Base-by-base conservation (phyloP, 35 echinoderm and acorn worm species). In the Stichopus chloronotus region DNA sequence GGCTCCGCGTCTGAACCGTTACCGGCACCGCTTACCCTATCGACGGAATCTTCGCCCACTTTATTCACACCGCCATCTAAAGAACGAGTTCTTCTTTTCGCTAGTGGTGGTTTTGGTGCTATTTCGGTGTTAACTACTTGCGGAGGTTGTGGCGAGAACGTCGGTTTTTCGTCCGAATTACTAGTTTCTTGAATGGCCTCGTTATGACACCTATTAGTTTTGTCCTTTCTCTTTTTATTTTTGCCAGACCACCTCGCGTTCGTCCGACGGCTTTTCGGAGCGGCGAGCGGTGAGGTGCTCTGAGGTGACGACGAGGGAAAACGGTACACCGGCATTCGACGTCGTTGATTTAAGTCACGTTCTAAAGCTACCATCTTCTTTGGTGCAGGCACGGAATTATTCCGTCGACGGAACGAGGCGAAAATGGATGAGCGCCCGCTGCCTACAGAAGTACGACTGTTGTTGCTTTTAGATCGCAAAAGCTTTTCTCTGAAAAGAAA, bases 301-400 rank as follows among this genome's bases (percentile, higher is more conserved):
- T 91, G 84, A 8, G 92, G 85, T 17, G 92, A 78, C 4, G 92
- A 93, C 11, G 94, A 86, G 9, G 94, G 88, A 76, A 92, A 95
- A n/a, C 94, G 90, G 85, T 95, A 95, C 0, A 95, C 94, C 55
- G 94, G 94, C 83, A 92, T 91, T 4, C 94, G 90, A 24, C 91
- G 83, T 20, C 94, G 63, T 89, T 95, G 94, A 9, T 92, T 95
- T 12, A 88, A 78, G 59, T 96, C 95, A 52, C 95, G 77, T 19
- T 96, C 95, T 78, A 94, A 52, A 4, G 95, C 95, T 91, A 91
- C 91, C 95, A 96, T 96, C 20, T 77, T 87, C 53, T 83, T 90
- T 20, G 93, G 88, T 56, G 93, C 84, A 63, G 88, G 88, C n/a
- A 86, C 88, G 53, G 85, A 83, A 14, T 72, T 83, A 25, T 94